phyloP scores from a whole-genome alignment of 1,140 invertebrate genomes.

The Musca domestica region DNA sequence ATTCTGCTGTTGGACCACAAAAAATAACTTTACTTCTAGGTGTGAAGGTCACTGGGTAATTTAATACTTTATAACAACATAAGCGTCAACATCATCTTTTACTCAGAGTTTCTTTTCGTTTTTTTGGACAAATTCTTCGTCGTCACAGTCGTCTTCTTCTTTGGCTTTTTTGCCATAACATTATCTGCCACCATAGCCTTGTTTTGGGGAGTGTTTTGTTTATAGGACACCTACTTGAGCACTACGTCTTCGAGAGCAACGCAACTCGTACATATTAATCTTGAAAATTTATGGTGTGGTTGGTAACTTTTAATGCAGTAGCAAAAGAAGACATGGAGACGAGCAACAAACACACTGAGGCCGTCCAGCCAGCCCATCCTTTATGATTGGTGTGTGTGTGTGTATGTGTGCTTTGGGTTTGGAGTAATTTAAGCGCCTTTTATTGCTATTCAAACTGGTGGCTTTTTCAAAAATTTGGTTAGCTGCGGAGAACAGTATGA shows the following conservation, averaged over 20 bases:
- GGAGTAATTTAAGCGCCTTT: no score
- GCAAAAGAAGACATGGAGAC: neutral
- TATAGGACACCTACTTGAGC: constrained; percentile 6
- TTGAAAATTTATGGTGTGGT: constrained; percentile 18
- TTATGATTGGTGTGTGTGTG: neutral
- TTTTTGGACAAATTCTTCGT: no score
- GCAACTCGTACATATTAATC: neutral
- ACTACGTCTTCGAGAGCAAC: no score
- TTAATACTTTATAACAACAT: neutral
- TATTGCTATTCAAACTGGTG: no score
- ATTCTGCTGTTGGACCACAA: neutral
- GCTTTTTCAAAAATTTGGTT: no score
- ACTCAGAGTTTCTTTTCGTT: no score
- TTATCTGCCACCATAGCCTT: no score
- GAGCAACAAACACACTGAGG: neutral
- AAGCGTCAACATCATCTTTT: neutral
- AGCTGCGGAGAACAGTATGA: no score
- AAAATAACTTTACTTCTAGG: neutral
- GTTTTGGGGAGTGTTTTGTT: neutral
- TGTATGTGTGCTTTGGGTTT: neutral
- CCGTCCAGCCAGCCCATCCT: neutral
- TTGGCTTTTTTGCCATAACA: no score
- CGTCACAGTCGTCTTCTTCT: no score
- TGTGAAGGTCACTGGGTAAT: constrained; percentile 20
- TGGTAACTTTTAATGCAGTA: constrained; percentile 4